Base-by-base conservation (phyloP, 1,140 invertebrate genomes). In the Drosophila melanica region DNA sequence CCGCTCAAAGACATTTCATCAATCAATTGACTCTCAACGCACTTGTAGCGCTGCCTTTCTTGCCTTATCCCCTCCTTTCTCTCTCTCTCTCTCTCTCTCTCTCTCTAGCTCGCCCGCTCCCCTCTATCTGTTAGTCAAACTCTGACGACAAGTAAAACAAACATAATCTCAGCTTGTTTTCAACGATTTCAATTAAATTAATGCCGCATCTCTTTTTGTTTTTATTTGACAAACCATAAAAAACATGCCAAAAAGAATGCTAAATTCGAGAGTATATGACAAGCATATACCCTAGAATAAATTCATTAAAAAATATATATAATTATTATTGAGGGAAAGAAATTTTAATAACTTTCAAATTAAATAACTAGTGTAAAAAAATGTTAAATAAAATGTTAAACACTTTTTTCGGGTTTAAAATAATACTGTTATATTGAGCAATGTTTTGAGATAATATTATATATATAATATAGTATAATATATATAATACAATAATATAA, bases 161-260 rank as follows among this genome's bases (percentile, higher is more conserved):
- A 86, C 77, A 78, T 85, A 75, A 86, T 81, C 73, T 79, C 45
- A 81, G 78, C 70, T 70, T 81, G 74, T 85, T 85, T 81, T 62
- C 75, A 81, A 87, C 81, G 81, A 78, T 86, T 86, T 87, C 78
- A 87, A 86, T 86, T 86, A 86, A 86, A 79, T 86, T 79, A 86
- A 86, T 81, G 71, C 75, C 63, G 51, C 80, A 75, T 79, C 64
- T 73, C 79, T 55, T 67, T 58, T 63, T 59, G 57, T 55, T 55
- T 79, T 75, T 76, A 64, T 74, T 70, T 75, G 67, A 47, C 42
- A 62, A 72, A 48, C 64, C 59, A 44, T 68, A 73, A 57, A 70
- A 78, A 70, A 66, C 20, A 20, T 8, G 33, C 33, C 4, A 16
- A 3, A 10, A 9, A 18, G 18, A 33, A n/a, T n/a, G 12, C 1